phyloP scores from a whole-genome alignment of 2,888 invertebrate genomes.

The Calephelis perditalis region DNA sequence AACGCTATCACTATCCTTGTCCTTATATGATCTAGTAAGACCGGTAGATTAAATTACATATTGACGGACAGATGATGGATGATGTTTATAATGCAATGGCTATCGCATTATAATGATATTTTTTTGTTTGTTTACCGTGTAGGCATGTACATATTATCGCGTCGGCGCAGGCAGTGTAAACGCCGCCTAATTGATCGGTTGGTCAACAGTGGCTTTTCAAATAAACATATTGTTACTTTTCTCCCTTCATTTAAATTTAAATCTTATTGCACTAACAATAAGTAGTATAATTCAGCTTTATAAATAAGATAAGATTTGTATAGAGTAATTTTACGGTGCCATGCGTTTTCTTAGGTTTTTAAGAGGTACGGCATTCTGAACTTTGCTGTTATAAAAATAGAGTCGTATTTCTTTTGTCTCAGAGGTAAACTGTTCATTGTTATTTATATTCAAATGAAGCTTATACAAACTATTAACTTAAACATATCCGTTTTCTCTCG shows the following conservation, averaged over 20 bases:
- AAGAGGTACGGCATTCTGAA: neutral
- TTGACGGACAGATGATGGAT: slow-evolving; percentile 48
- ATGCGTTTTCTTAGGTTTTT: neutral
- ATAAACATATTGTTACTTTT: neutral
- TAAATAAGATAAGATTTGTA: neutral
- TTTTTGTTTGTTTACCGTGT: slow-evolving; percentile 50
- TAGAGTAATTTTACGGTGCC: slow-evolving; percentile 6
- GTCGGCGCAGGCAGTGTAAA: slow-evolving; percentile 16
- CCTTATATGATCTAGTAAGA: slow-evolving; percentile 16
- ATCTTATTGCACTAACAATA: slow-evolving; percentile 8
- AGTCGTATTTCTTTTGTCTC: neutral
- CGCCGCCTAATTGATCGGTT: slow-evolving; percentile 43
- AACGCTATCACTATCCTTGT: neutral
- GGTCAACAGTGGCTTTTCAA: slow-evolving; percentile 15
- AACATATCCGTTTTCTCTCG: slow-evolving; percentile 23
- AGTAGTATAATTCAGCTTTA: neutral
- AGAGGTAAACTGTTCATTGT: slow-evolving; percentile 16
- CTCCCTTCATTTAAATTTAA: slow-evolving; percentile 5
- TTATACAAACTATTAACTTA: slow-evolving; percentile 28
- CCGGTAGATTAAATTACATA: slow-evolving; percentile 26
- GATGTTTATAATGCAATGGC: slow-evolving; percentile 41
- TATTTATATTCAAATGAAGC: slow-evolving; percentile 27
- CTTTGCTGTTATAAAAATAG: neutral
- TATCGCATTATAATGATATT: slow-evolving; percentile 49
- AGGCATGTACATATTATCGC: slow-evolving; percentile 18